phyloP scores from a whole-genome alignment of 2,113 vertebrate genomes.

The Halcyon malimbica region DNA sequence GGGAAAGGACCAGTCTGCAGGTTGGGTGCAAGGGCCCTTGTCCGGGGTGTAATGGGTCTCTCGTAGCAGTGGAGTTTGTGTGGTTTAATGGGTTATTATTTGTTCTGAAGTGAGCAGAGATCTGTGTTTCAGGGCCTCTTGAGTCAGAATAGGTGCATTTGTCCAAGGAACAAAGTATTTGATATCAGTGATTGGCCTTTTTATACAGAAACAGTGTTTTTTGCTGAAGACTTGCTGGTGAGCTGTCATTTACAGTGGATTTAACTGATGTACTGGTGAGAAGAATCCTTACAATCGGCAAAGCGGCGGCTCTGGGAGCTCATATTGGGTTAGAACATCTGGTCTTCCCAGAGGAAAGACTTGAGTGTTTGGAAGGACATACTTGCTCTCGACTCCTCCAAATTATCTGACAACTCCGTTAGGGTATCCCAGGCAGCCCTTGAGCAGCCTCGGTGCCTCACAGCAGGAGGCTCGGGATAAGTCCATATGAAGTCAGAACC shows the following conservation, averaged over 20 bases:
- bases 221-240: not conserved
- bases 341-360: not conserved
- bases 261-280: conserved; percentile 11
- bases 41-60: not conserved
- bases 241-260: conserved; percentile 20
- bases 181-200: conserved; percentile 1
- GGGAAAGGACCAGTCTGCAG: not conserved
- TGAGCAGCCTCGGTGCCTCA: not conserved
- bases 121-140: not conserved
- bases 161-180: conserved; percentile 30
- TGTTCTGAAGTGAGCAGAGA: conserved; percentile 7
- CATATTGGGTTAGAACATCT: conserved; percentile 34
- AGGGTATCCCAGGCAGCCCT: not conserved
- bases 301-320: not conserved
- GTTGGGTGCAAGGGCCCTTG: not conserved
- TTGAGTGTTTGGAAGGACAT: not conserved
- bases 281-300: conserved; percentile 15
- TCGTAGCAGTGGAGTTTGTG: not conserved
- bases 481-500: not conserved
- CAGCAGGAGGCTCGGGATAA: not conserved
- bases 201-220: not conserved
- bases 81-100: not conserved
- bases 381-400: not conserved
- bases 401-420: not conserved
- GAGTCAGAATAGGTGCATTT: conserved; percentile 22